Conservation (phyloP, 92 coral and sea anemone genomes). For the Parazoanthus darwini region DNA sequence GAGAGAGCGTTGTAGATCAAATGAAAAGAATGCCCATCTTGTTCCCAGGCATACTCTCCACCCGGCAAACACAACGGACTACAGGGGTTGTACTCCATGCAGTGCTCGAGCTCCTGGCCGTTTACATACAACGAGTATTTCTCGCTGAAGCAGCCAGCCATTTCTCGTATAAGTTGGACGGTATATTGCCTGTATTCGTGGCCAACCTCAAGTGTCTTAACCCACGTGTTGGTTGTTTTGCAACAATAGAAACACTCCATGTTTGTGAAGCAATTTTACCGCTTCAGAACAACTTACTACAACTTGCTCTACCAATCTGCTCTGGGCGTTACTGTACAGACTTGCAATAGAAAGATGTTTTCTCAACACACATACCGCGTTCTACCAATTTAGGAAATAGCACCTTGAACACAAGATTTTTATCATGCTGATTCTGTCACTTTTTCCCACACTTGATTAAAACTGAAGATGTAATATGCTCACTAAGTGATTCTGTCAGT, state of each 20-base stretch:
- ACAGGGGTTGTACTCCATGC: constrained; percentile 54
- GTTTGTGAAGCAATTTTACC: not conserved
- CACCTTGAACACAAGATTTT: constrained; percentile 22
- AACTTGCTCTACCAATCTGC: not conserved
- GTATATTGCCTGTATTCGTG: constrained; percentile 55
- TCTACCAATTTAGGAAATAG: constrained; percentile 23
- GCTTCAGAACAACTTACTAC: not conserved
- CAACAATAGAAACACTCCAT: constrained; percentile 40
- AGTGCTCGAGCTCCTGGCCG: constrained; percentile 52
- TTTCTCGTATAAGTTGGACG: constrained; percentile 56
- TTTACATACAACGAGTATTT: constrained; percentile 60
- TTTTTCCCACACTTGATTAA: constrained; percentile 33
- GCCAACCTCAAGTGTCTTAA: constrained; percentile 28
- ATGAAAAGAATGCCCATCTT: constrained; percentile 59
- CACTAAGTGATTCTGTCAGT: constrained; percentile 23
- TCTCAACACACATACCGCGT: not conserved
- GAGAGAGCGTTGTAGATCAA: constrained; percentile 61
- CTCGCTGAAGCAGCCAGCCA: constrained; percentile 57
- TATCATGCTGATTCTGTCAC: constrained; percentile 12
- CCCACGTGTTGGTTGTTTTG: constrained; percentile 36
- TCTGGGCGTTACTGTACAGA: not conserved
- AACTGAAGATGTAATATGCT: not conserved
- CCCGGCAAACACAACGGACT: constrained; percentile 73
- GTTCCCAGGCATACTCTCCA: constrained; percentile 62
- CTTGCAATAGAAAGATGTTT: not conserved